phyloP scores from a whole-genome alignment of 2,888 invertebrate genomes.

The Trachelus troglodyta region DNA sequence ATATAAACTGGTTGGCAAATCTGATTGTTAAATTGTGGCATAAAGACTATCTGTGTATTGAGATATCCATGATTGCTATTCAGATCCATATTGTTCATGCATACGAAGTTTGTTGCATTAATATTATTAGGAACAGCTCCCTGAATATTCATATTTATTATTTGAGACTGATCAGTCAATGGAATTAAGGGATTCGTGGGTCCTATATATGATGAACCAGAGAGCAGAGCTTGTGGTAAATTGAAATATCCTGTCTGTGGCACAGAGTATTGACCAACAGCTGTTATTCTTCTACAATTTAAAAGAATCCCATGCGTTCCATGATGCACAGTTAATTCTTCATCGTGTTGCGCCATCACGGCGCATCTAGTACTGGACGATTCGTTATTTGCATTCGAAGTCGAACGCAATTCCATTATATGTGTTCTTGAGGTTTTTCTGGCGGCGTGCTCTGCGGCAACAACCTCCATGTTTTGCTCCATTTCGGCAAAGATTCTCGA shows the following conservation, averaged over 20 bases:
- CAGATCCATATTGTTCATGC: not conserved
- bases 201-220: not conserved
- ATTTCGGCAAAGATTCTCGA: not conserved
- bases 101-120: not conserved
- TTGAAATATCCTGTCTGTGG: not conserved
- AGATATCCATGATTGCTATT: not conserved
- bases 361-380: not conserved
- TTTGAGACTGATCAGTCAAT: not conserved
- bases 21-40: not conserved
- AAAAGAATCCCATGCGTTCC: not conserved
- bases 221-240: not conserved
- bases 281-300: not conserved
- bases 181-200: not conserved
- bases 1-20: not conserved
- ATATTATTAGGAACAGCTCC: not conserved
- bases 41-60: not conserved
- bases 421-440: not conserved
- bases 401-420: not conserved
- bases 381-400: not conserved
- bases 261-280: not conserved
- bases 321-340: not conserved
- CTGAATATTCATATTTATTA: not conserved
- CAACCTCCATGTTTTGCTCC: not conserved
- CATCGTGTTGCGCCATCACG: not conserved
- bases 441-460: not conserved